Evolutionary conservation across 2,113 vertebrate species (phyloP).

Genomic region (Platysternon megacephalum): DNA sequence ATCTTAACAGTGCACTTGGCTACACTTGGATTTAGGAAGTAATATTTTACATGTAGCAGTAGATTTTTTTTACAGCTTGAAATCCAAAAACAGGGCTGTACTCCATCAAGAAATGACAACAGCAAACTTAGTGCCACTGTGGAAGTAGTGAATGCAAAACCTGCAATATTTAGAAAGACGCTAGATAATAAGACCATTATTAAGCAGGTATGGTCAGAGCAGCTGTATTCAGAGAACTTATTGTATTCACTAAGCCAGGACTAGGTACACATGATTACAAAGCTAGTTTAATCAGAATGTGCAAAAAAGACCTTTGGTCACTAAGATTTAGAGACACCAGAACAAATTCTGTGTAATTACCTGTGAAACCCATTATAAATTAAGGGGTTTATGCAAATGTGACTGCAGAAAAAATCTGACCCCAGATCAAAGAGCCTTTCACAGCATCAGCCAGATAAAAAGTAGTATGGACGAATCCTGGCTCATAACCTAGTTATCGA

Average conservation of each 20-base stretch:
- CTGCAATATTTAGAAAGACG: not conserved
- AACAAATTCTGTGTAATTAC: not conserved
- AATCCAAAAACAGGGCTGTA: constrained; percentile 21
- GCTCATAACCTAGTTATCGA: not conserved
- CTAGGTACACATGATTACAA: not conserved
- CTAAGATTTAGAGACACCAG: not conserved
- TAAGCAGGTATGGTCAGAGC: not conserved
- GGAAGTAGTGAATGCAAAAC: not conserved
- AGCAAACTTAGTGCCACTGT: not conserved
- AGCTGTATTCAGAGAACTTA: not conserved
- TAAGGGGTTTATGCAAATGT: not conserved
- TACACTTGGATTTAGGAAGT: constrained; percentile 58
- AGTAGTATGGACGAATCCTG: not conserved
- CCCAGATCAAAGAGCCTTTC: not conserved
- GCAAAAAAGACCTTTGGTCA: not conserved
- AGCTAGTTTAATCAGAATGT: not conserved
- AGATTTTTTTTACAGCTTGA: constrained; percentile 30
- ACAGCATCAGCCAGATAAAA: accelerated
- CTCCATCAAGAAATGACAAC: constrained; percentile 26
- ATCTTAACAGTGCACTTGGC: constrained; percentile 58
- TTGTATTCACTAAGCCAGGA: not conserved
- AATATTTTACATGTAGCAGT: constrained; percentile 63
- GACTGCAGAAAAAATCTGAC: not conserved
- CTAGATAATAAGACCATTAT: not conserved
- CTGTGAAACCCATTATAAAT: not conserved